Base-by-base conservation (phyloP, 1,140 invertebrate genomes). In the Charaxes varanes region DNA sequence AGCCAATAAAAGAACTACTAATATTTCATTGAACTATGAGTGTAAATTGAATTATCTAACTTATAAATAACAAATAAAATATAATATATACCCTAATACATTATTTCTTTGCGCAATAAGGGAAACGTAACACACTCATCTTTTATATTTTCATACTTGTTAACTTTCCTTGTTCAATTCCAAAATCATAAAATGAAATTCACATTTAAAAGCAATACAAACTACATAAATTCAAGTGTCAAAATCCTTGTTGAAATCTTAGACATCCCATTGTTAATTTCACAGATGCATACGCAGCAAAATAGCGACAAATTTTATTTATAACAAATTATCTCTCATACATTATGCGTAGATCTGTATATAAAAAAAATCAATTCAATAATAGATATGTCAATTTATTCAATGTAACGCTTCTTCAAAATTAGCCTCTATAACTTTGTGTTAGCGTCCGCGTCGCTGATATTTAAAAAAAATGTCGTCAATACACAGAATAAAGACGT, bases 401-500 rank as follows among this genome's bases (percentile, higher is more conserved):
- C 28, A 27, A 53, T 38, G 11, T n/a, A n/a, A 24, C 3, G 16
- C 12, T 30, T 30, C 27, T 28, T 16, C 24, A 16, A 34, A 34
- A 36, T 35, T 41, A 41, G 44, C 12, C 46, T 28, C 16, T 40
- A 40, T 22, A 14, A 0, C 31, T 1, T 17, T 35, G 22, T 37
- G 30, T 22, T 37, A 52, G 26, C 32, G 45, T 22, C 33, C 47
- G 26, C 32, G 45, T 41, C n/a, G 28, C 33, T 17, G 44, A 35
- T 31, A 30, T 30, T 31, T 16, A 49, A 49, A 50, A 51, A 51
- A 41, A 41, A 45, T 37, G 31, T 21, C 36, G 35, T 35, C 23
- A 28, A 40, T 40, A 52, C 13, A 48, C 13, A 14, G 31, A 24
- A 79, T 68, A 53, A 55, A 78, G 64, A 74, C 65, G 67, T 77